A percentile compares a stretch with the other conserved stretches of the same genome.
These are phyloP conservation scores for Maccullochella peelii DNA, from an alignment of 2,113 vertebrate species.

Conservation along the genomic window DNA sequence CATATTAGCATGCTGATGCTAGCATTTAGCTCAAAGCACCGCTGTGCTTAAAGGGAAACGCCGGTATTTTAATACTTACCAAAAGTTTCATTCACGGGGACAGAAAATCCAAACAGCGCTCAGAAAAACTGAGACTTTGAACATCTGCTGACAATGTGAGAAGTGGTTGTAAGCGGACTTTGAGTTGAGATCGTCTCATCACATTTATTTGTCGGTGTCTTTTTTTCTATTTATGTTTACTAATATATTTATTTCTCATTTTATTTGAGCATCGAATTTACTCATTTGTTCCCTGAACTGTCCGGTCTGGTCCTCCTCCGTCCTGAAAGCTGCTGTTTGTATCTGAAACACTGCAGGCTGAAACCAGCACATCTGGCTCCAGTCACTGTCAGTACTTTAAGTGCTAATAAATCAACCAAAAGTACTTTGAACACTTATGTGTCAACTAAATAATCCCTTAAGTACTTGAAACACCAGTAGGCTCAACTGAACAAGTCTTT, in stretches of 20 bases:
- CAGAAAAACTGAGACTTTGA: background rate
- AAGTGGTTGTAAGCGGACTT: background rate
- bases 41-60: too few species aligned
- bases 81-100: background rate
- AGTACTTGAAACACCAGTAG: constrained; percentile 29
- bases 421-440: constrained; percentile 53
- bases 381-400: constrained; percentile 20
- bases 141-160: background rate
- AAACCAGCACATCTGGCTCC: constrained; percentile 41
- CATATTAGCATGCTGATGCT: too few species aligned
- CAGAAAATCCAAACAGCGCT: background rate
- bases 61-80: too few species aligned
- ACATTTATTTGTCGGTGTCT: too few species aligned
- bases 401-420: constrained; percentile 42
- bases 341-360: background rate
- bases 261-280: background rate
- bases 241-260: background rate
- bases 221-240: background rate
- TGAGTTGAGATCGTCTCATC: background rate
- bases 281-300: background rate
- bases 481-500: constrained; percentile 17
- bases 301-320: background rate
- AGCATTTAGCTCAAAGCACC: too few species aligned
- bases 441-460: constrained; percentile 24
- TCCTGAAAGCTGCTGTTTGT: background rate